Base-by-base conservation (phyloP, 1,140 invertebrate genomes). In the Callitettix versicolor region DNA sequence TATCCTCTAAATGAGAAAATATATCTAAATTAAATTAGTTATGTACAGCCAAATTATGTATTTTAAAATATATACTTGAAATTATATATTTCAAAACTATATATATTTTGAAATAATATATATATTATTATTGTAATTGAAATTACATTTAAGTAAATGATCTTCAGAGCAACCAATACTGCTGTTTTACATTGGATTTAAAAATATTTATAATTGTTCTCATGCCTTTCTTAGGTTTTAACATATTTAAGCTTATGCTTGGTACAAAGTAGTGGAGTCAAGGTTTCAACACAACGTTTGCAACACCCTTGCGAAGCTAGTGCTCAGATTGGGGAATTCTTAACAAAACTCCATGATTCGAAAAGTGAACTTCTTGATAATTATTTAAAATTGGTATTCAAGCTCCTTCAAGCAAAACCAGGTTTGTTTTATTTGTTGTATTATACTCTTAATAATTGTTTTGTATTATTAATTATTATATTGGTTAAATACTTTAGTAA, bases 201-300 rank as follows among this genome's bases (percentile, higher is more conserved):
- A 6, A 21, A 44, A 38, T 53, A 17, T 34, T n/a, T 18, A n/a
- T n/a, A n/a, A n/a, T n/a, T n/a, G n/a, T n/a, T n/a, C n/a, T n/a
- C n/a, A 15, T 53, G 47, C 60, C 41, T 61, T 58, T 70, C 72
- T 15, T 64, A 88, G 83, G 82, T 90, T 56, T 68, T 91, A 5
- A 72, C 81, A 2, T 91, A 91, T 68, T 67, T 89, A 51, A 76
- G 87, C 3, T 73, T 88, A 62, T 90, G 87, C 65, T 68, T 92
- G 18, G 64, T 71, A 20, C 62, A 71, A 4, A 65, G 65, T 11
- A 68, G 73, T 20, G 75, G 74, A 50, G 64, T 33, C 15, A 58
- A 48, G 51, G 57, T 21, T n/a, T 33, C 36, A 22, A 30, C 46
- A 1, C 36, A 20, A 42, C 51, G 24, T 17, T 41, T 30, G 7